phyloP scores from a whole-genome alignment of 1,140 invertebrate genomes.

The Orchesella cincta region DNA sequence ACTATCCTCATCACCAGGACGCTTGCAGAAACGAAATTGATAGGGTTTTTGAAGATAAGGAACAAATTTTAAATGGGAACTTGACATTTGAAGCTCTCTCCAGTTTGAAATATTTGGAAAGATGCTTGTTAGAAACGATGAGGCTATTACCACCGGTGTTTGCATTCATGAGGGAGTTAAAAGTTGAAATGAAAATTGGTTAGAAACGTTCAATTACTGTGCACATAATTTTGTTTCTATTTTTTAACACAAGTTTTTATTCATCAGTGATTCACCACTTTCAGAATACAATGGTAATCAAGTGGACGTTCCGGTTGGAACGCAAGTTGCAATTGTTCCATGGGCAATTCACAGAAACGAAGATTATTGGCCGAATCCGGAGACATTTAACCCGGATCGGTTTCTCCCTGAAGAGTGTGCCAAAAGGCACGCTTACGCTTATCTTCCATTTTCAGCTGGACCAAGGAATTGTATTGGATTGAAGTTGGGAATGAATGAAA shows the following conservation, averaged over 20 bases:
- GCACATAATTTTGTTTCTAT: background rate
- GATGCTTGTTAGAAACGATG: slow-evolving; percentile 68
- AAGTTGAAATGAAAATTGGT: slow-evolving; percentile 27
- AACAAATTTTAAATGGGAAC: background rate
- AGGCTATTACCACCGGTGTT: slow-evolving; percentile 71
- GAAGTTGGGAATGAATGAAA: slow-evolving; percentile 62
- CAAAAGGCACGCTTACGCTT: slow-evolving; percentile 56
- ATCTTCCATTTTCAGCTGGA: slow-evolving; percentile 63
- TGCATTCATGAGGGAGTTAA: slow-evolving; percentile 62
- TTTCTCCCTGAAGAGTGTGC: slow-evolving; percentile 56
- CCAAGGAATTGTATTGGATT: slow-evolving; percentile 62
- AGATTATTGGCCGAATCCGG: slow-evolving; percentile 53
- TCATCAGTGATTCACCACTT: background rate
- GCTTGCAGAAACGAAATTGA: background rate
- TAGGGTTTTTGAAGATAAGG: background rate
- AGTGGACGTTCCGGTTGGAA: background rate
- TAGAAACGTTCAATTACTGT: background rate
- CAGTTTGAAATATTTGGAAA: slow-evolving; percentile 67
- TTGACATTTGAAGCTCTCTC: background rate
- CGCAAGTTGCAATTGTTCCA: slow-evolving; percentile 51
- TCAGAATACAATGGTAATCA: background rate
- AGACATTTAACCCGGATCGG: slow-evolving; percentile 55
- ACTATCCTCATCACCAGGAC: background rate
- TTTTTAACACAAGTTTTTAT: background rate
- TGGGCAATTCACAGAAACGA: slow-evolving; percentile 53